Percentiles rank a stretch among this genome's conserved stretches.
Evolutionary conservation across 2,888 invertebrate genomes (phyloP).

Genomic region (Napeogenes inachia): DNA sequence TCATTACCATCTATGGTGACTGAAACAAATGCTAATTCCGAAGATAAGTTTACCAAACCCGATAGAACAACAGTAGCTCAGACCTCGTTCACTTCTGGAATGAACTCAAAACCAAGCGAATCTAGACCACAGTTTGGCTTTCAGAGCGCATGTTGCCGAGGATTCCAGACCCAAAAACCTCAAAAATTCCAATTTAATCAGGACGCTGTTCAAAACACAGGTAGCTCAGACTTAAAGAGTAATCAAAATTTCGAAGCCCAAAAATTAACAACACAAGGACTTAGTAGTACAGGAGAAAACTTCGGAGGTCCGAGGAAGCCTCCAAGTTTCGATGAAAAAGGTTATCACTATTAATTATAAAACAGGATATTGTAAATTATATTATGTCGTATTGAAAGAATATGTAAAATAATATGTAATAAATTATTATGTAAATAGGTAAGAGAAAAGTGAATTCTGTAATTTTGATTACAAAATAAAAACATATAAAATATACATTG

Average conservation of each 20-base stretch:
- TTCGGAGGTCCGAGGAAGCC: conserved; percentile 57
- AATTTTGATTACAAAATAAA: conserved; percentile 1
- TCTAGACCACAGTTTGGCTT: conserved; percentile 12
- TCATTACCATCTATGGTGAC: conserved; percentile 1
- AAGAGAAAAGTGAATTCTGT: not conserved
- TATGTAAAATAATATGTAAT: conserved; percentile 21
- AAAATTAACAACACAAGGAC: conserved; percentile 29
- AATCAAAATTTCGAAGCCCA: conserved; percentile 11
- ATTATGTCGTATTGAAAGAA: not conserved
- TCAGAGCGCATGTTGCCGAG: conserved; percentile 18
- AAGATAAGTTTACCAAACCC: not conserved
- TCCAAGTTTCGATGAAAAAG: conserved; percentile 60
- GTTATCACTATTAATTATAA: conserved; percentile 40
- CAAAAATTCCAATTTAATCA: not conserved
- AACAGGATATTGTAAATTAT: conserved; percentile 6
- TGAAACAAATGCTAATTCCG: not conserved
- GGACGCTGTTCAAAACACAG: not conserved
- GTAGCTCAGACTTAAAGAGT: conserved; percentile 2
- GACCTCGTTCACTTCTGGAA: not conserved
- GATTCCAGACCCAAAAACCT: conserved; percentile 2
- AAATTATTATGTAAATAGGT: conserved; percentile 30
- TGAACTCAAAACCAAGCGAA: not conserved
- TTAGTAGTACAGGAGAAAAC: conserved; percentile 49
- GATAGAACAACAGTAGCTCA: not conserved
- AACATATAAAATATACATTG: not conserved